Percentiles rank a stretch among this genome's conserved stretches.
Evolutionary conservation across 2,797 vertebrate genomes (phyloP).

Genomic region (Scarus forsteni): DNA sequence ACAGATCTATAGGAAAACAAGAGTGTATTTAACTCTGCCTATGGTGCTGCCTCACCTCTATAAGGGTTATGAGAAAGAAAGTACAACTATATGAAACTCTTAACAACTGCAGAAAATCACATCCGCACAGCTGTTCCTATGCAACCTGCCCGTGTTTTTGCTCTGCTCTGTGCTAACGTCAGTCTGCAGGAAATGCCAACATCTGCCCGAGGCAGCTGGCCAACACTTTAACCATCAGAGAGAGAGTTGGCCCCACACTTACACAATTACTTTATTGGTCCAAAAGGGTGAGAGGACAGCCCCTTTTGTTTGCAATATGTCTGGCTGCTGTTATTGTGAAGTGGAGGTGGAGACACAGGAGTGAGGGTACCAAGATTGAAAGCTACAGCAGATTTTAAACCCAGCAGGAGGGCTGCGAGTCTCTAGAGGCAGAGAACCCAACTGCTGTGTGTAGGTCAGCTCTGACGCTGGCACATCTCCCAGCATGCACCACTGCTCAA

Average conservation of each 20-base stretch:
- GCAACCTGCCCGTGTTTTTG: constrained; percentile 35
- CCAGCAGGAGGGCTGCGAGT: constrained; percentile 27
- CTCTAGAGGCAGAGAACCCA: constrained; percentile 30
- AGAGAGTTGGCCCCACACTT: constrained; percentile 37
- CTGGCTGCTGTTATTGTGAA: constrained; percentile 31
- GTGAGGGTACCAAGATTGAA: constrained; percentile 13
- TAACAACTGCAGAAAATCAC: constrained; percentile 55
- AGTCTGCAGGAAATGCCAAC: constrained; percentile 67
- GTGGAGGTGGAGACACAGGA: constrained; percentile 27
- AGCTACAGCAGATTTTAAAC: constrained; percentile 28
- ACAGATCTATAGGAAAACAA: constrained; percentile 29
- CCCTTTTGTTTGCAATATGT: constrained; percentile 26
- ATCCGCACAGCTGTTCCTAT: constrained; percentile 52
- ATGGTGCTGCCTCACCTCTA: constrained; percentile 22
- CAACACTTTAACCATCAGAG: constrained; percentile 50
- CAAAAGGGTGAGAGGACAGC: constrained; percentile 36
- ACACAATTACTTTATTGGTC: constrained; percentile 27
- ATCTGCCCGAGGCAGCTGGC: constrained; percentile 67
- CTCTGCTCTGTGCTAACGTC: constrained; percentile 62
- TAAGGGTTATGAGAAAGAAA: constrained; percentile 14
- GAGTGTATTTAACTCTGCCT: constrained; percentile 13
- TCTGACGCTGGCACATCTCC: constrained; percentile 22
- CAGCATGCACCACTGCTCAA: background rate
- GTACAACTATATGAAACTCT: constrained; percentile 36
- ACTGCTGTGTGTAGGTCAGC: constrained; percentile 40